Base-by-base conservation (phyloP, 2,888 invertebrate species). In the Apoda limacodes region DNA sequence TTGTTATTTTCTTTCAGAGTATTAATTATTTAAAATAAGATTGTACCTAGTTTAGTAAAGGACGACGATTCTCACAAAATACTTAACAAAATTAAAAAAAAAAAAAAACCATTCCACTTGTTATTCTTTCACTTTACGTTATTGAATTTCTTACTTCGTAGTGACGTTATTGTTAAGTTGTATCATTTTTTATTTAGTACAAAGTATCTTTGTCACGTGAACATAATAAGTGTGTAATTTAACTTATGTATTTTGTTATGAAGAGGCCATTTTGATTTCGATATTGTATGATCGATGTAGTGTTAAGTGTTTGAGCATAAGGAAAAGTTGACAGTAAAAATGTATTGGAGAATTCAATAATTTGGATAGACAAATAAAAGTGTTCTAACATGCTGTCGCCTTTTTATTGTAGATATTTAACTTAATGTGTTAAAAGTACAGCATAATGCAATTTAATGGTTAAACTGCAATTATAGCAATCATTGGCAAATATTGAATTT, bases 281-380 rank as follows among this genome's bases (percentile, higher is more conserved):
- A 65, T 71, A 64, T 69, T 62, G 54, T 57, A 55, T 60, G 57
- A 60, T 50, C 60, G 57, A 47, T 31, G 9, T 70, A 66, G 60
- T 55, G 53, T 46, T 71, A 71, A 67, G 66, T 56, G 53, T 6
- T 17, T 17, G n/a, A n/a, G n/a, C n/a, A n/a, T n/a, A n/a, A n/a
- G n/a, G n/a, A n/a, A n/a, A 17, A 62, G 57, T 66, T 54, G 53
- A 63, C 56, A 48, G 59, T 31, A 35, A 30, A 39, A 61, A 58
- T 71, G 67, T 71, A 74, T 61, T 54, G 56, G 53, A n/a, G n/a
- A 60, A 57, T 62, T 58, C 50, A 56, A 63, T 67, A 48, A 67
- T 60, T 63, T 66, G 64, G 55, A 68, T 74, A 72, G 68, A 66
- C 60, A 66, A 76, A 74, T 76, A 72, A 78, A 76, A 63, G 69